phyloP scores from a whole-genome alignment of 2,888 invertebrate genomes.

The Microctonus aethiopoides region DNA sequence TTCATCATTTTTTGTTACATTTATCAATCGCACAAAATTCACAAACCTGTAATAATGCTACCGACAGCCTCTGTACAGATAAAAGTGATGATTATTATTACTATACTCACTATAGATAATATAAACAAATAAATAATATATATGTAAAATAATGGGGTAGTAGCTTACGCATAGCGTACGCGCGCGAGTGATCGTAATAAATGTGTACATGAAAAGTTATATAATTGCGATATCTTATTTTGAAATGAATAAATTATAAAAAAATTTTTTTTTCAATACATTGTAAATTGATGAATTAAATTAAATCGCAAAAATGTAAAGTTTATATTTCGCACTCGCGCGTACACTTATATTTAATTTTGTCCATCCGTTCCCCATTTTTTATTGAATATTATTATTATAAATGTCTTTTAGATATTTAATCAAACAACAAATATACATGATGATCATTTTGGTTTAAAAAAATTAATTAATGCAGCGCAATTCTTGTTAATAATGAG shows the following conservation, averaged over 20 bases:
- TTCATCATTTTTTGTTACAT: conserved; percentile 24
- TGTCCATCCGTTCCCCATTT: neutral
- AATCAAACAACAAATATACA: neutral
- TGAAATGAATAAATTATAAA: neutral
- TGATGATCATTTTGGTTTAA: neutral
- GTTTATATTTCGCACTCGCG: neutral
- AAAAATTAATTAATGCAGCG: neutral
- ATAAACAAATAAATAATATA: neutral
- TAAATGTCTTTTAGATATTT: neutral
- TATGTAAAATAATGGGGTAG: neutral
- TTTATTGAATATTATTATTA: neutral
- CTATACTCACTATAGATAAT: conserved; percentile 20
- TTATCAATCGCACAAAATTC: conserved; percentile 33
- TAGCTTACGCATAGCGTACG: conserved; percentile 16
- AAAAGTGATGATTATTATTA: conserved; percentile 26
- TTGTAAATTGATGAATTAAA: neutral
- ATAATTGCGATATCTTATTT: neutral
- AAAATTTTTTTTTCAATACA: neutral
- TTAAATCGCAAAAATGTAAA: neutral
- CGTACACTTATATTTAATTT: neutral
- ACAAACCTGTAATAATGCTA: conserved; percentile 19
- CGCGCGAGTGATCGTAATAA: conserved; percentile 1
- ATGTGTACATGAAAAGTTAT: neutral
- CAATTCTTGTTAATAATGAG: conserved; percentile 1
- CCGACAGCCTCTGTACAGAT: conserved; percentile 33